Base-by-base conservation (phyloP, 2,797 vertebrate genomes). In the Microhierax caerulescens region DNA sequence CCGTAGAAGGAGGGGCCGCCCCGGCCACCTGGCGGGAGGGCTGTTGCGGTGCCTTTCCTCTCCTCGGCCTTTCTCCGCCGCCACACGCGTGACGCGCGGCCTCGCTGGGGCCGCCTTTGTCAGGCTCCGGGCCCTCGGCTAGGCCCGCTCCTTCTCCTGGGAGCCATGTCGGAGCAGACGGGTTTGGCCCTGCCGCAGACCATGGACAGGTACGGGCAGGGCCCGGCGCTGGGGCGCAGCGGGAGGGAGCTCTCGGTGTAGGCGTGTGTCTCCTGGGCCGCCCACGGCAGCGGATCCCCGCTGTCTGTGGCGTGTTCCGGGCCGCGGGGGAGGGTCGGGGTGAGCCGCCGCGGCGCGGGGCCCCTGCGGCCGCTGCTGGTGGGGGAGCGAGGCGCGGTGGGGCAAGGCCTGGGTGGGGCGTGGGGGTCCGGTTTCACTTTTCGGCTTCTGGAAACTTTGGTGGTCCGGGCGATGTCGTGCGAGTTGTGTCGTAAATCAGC, bases 101-200 rank as follows among this genome's bases (percentile, higher is more conserved):
- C 53, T 34, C 32, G 17, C 45, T 5, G 56, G 45, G 37, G 45
- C 51, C 50, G 60, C 36, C 75, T 93, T 88, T 91, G 85, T 85
- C 48, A 72, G 94, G 91, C 80, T 48, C n/a, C 16, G 68, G 85
- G 90, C 81, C 78, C 67, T 77, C 15, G 22, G 70, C 78, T 61
- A 61, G 95, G 92, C 95, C 90, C 67, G 28, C 54, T 39, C 18
- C 83, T 70, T 32, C 53, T 57, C 27, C 53, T 21, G n/a, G 74
- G 63, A 83, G 90, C 70, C 69, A 97, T 96, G 96, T 92, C 96
- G 48, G 96, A 97, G 59, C 95, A 97, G 91, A 91, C 96, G 41
- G 96, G 96, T 70, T 65, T 95, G 77, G 57, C 94, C 45, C 14
- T 96, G 77, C 95, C 94, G 57, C 96, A 95, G 86, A 92, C 56